A percentile compares a stretch with the other conserved stretches of the same genome.
phyloP scores from a whole-genome alignment of 1,140 invertebrate genomes.

The Pygmarrhopalites habei region DNA sequence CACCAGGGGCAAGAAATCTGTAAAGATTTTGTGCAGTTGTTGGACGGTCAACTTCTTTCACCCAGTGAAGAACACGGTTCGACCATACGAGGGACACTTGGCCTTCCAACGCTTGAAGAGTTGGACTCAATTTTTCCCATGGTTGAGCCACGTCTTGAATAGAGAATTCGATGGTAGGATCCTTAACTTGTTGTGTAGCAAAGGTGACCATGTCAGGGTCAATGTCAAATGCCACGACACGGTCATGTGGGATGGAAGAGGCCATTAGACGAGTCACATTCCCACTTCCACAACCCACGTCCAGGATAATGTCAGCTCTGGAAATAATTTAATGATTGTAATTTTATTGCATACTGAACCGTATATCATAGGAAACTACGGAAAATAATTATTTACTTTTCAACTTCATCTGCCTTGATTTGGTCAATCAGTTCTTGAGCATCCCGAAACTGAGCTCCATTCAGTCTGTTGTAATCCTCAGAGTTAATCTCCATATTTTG shows the following conservation, averaged over 20 bases:
- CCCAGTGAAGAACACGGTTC: slow-evolving; percentile 20
- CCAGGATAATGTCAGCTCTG: slow-evolving; percentile 6
- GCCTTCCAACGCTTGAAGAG: slow-evolving; percentile 11
- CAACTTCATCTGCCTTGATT: neutral
- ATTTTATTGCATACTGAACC: neutral
- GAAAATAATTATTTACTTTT: slow-evolving; percentile 1
- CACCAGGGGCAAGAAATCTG: slow-evolving; percentile 4
- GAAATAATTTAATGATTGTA: neutral
- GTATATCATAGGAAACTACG: neutral
- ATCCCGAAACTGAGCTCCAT: slow-evolving; percentile 4
- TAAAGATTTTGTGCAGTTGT: slow-evolving; percentile 7
- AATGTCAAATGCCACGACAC: slow-evolving; percentile 4
- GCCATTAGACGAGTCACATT: slow-evolving; percentile 3
- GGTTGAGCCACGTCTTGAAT: slow-evolving; percentile 10
- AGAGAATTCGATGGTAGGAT: slow-evolving; percentile 1
- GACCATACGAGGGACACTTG: slow-evolving; percentile 12
- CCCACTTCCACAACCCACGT: slow-evolving; percentile 12
- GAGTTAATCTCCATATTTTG: neutral
- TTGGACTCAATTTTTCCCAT: slow-evolving; percentile 12
- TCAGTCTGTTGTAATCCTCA: neutral
- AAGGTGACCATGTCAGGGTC: slow-evolving; percentile 12
- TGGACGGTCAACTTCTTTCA: neutral
- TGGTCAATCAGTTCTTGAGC: slow-evolving; percentile 3
- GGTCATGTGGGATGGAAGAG: neutral
- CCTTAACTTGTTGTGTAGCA: neutral